These are phyloP conservation scores for Incurvaria masculella DNA, from an alignment of 2,888 invertebrate genomes.

Conservation along the genomic window DNA sequence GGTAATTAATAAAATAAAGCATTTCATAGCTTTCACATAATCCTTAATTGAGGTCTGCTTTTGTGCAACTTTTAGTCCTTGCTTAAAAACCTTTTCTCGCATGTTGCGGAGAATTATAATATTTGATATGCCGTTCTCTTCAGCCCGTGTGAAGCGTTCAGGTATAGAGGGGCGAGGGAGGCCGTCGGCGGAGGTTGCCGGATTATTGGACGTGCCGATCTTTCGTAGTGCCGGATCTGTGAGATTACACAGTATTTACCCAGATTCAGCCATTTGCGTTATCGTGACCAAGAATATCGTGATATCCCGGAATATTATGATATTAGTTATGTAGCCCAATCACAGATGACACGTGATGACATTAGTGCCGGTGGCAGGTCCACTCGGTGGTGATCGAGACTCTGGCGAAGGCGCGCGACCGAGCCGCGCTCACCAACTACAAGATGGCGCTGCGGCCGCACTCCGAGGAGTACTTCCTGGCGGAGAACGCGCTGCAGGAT, in stretches of 20 bases:
- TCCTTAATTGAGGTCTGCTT: no score
- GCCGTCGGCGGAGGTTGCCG: no score
- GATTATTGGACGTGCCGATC: background rate
- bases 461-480: slow-evolving; percentile 69
- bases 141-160: background rate
- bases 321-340: no score
- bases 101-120: no score
- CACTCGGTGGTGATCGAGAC: slow-evolving; percentile 64
- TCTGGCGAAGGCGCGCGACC: slow-evolving; percentile 59
- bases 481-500: slow-evolving; percentile 65
- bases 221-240: background rate
- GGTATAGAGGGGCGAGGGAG: no score
- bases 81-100: no score
- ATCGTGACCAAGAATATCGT: no score
- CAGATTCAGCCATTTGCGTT: no score
- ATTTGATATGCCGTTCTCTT: background rate
- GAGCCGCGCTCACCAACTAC: slow-evolving; percentile 58
- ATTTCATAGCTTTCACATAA: no score
- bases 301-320: no score
- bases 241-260: background rate
- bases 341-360: no score
- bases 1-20: background rate
- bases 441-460: slow-evolving; percentile 59
- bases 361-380: slow-evolving; percentile 32
- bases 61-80: no score